Percentiles rank a stretch among this genome's conserved stretches.
phyloP scores from a whole-genome alignment of 1,140 invertebrate species.

The Zophobas atratus region DNA sequence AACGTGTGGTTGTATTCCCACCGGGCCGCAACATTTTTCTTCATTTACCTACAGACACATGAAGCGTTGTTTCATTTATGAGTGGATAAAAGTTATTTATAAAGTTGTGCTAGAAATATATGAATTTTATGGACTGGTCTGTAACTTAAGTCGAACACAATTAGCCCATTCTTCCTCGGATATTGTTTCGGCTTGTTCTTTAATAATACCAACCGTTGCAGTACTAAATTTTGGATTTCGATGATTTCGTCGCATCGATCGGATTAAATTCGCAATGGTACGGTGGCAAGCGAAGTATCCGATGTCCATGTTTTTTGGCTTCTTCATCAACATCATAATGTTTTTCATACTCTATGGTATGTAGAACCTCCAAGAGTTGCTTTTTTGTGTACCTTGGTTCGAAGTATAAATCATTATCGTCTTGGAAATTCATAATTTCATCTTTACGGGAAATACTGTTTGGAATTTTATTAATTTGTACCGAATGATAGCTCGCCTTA shows the following conservation, averaged over 20 bases:
- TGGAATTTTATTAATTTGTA: slow-evolving; percentile 30
- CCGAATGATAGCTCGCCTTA: slow-evolving; percentile 49
- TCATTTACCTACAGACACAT: too few relatives aligned
- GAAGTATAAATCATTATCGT: slow-evolving; percentile 18
- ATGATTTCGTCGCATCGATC: background rate
- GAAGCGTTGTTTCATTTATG: too few relatives aligned
- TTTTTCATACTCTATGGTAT: slow-evolving; percentile 1
- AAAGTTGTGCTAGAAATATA: too few relatives aligned
- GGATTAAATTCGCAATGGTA: slow-evolving; percentile 23
- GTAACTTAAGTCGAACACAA: too few relatives aligned
- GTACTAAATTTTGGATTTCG: too few relatives aligned
- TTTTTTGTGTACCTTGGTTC: background rate
- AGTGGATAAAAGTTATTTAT: too few relatives aligned
- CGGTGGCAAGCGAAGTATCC: slow-evolving; percentile 7
- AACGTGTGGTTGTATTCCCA: too few relatives aligned
- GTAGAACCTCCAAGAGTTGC: slow-evolving; percentile 1
- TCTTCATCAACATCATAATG: background rate
- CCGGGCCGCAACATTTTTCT: too few relatives aligned
- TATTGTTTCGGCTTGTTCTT: too few relatives aligned
- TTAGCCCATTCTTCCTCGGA: too few relatives aligned
- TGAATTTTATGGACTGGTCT: too few relatives aligned
- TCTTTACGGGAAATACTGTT: slow-evolving; percentile 30
- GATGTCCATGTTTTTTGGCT: background rate
- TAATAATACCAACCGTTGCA: too few relatives aligned
- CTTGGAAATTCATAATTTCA: slow-evolving; percentile 8